These are phyloP conservation scores for Aurelia sp. DNA, from an alignment of 30 jellyfish, hydroid and myxozoan genomes.

Conservation along the genomic window DNA sequence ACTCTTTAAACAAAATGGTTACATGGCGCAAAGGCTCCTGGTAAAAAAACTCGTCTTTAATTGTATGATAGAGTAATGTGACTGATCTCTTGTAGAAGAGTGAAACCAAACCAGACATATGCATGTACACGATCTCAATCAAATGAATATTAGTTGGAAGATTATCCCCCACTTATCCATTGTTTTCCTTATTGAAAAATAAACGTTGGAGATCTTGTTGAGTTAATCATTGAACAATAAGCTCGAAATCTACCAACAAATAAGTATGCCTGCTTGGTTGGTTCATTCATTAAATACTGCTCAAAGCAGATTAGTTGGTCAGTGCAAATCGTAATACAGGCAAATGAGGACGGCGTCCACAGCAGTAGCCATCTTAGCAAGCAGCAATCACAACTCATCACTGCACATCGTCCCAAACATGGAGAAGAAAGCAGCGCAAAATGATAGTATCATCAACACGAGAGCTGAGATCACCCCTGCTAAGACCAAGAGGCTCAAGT, in stretches of 20 bases:
- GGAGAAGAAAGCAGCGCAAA: slow-evolving; percentile 60
- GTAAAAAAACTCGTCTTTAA: slow-evolving; percentile 2
- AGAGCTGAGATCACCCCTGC: slow-evolving; percentile 20
- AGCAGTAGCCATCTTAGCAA: slow-evolving; percentile 48
- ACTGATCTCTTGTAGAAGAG: slow-evolving; percentile 19
- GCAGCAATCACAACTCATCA: slow-evolving; percentile 24
- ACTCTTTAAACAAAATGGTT: too few species aligned
- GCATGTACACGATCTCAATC: slow-evolving; percentile 72
- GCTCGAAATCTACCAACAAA: slow-evolving; percentile 77
- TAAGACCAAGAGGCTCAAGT: slow-evolving; percentile 55
- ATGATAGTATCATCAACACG: slow-evolving; percentile 16
- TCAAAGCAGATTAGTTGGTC: slow-evolving; percentile 75
- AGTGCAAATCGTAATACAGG: slow-evolving; percentile 65
- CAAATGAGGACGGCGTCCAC: slow-evolving; percentile 57
- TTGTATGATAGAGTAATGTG: slow-evolving; percentile 19
- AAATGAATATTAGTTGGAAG: slow-evolving; percentile 66
- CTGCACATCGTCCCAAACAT: slow-evolving; percentile 21
- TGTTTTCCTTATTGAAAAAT: slow-evolving; percentile 70
- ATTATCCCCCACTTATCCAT: slow-evolving; percentile 77
- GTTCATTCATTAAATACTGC: slow-evolving; percentile 72
- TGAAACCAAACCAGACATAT: slow-evolving; percentile 61
- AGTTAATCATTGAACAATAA: slow-evolving; percentile 73
- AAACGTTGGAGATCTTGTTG: slow-evolving; percentile 80
- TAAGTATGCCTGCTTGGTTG: slow-evolving; percentile 70
- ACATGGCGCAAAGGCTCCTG: slow-evolving; percentile 52